Conservation (phyloP, 1,140 invertebrate genomes). For the Euglossa dilemma region DNA sequence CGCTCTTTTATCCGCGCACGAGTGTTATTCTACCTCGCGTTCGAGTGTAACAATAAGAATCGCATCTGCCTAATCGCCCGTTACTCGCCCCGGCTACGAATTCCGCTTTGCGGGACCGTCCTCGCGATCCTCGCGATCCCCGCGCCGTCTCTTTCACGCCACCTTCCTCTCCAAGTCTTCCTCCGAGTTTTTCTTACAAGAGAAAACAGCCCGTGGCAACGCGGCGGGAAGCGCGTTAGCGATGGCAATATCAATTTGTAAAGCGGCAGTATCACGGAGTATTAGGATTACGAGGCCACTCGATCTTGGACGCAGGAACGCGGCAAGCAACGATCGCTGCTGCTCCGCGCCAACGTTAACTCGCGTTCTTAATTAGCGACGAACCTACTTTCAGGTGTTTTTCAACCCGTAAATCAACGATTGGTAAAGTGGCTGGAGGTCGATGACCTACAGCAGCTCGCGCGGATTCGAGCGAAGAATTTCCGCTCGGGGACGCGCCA, state of each 20-base stretch:
- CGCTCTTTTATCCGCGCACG: conserved; percentile 27
- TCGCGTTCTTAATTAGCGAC: conserved; percentile 63
- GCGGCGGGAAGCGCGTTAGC: neutral
- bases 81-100: neutral
- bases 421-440: conserved; percentile 59
- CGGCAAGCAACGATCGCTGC: neutral
- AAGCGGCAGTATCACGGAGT: neutral
- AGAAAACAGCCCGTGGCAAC: neutral
- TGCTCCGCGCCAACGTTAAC: neutral
- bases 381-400: conserved; percentile 39
- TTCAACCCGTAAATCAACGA: conserved; percentile 60
- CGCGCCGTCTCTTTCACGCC: too few species aligned
- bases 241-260: neutral
- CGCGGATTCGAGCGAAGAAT: conserved; percentile 41
- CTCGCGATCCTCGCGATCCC: too few species aligned
- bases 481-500: conserved; percentile 50
- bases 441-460: conserved; percentile 46
- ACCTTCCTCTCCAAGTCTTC: too few species aligned
- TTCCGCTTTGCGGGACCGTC: neutral
- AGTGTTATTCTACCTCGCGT: conserved; percentile 33
- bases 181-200: neutral
- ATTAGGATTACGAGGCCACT: conserved; percentile 3
- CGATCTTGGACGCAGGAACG: conserved; percentile 4
- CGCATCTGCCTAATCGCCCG: conserved; percentile 49
- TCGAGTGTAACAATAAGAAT: conserved; percentile 33